Evolutionary conservation across 2,113 vertebrate species (phyloP).

Genomic region (Rostratula benghalensis): DNA sequence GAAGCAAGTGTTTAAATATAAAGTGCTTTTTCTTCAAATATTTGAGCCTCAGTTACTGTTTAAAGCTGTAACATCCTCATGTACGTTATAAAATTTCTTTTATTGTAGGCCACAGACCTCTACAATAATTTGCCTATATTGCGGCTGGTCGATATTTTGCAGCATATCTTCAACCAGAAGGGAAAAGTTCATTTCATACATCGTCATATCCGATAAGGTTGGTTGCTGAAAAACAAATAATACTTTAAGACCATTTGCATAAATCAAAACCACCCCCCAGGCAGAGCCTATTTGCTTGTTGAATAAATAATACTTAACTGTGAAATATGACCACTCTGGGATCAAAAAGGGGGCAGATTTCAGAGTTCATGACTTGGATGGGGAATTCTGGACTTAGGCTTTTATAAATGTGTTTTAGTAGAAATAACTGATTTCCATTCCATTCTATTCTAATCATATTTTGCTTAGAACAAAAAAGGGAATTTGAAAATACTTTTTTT

Average conservation of each 20-base stretch:
- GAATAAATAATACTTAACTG: not conserved
- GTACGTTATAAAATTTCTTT: not conserved
- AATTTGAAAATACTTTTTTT: not conserved
- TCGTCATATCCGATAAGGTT: conserved; percentile 98
- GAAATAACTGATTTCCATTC: not conserved
- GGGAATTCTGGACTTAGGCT: not conserved
- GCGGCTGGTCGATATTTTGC: conserved; percentile 90
- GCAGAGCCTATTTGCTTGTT: not conserved
- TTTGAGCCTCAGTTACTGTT: not conserved
- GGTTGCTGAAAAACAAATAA: conserved; percentile 85
- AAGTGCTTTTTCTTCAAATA: not conserved
- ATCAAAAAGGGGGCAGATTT: not conserved
- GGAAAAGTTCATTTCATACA: conserved; percentile 99
- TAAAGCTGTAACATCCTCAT: not conserved
- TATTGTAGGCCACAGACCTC: conserved; percentile 80
- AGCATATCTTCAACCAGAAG: conserved; percentile 96
- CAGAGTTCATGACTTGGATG: not conserved
- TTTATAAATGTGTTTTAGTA: not conserved
- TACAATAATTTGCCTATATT: conserved; percentile 94
- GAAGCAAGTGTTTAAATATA: not conserved
- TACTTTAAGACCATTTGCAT: not conserved
- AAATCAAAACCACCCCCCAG: not conserved
- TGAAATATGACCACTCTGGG: not conserved
- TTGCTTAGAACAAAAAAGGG: not conserved
- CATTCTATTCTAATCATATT: not conserved